These are phyloP conservation scores for Drosophila longiperda DNA, from an alignment of 2,888 invertebrate genomes.

Conservation along the genomic window DNA sequence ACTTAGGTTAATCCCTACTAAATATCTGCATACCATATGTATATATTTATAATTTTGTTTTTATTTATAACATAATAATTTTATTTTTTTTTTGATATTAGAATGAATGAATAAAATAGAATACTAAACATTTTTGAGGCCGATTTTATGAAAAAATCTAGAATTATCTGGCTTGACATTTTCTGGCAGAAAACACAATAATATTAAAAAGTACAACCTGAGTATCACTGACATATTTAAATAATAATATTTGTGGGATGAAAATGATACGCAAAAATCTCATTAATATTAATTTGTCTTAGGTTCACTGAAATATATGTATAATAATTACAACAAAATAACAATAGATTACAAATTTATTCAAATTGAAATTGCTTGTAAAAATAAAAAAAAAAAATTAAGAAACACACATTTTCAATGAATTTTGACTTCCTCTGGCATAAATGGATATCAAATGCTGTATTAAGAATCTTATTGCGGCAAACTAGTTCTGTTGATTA, in stretches of 20 bases:
- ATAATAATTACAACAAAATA: neutral
- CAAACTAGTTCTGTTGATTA: neutral
- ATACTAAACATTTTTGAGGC: accelerated
- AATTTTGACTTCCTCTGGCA: neutral
- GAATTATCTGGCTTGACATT: no score
- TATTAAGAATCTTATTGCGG: neutral
- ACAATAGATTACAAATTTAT: neutral
- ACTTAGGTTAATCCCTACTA: neutral
- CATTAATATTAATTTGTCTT: neutral
- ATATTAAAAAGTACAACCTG: neutral
- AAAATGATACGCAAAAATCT: no score
- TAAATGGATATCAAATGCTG: neutral
- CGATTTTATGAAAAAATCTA: no score
- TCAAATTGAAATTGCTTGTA: neutral
- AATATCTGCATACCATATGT: neutral
- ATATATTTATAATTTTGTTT: neutral
- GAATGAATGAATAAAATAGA: no score
- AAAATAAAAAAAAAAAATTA: neutral
- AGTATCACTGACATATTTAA: neutral
- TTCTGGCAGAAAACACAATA: no score
- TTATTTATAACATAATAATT: neutral
- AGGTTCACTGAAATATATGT: accelerated
- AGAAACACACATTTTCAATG: neutral
- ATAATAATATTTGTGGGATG: neutral
- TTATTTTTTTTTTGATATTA: no score